Percentiles rank a stretch among this genome's conserved stretches.
Conservation (phyloP, 2,113 vertebrate genomes). For the Corythornis vintsioides region DNA sequence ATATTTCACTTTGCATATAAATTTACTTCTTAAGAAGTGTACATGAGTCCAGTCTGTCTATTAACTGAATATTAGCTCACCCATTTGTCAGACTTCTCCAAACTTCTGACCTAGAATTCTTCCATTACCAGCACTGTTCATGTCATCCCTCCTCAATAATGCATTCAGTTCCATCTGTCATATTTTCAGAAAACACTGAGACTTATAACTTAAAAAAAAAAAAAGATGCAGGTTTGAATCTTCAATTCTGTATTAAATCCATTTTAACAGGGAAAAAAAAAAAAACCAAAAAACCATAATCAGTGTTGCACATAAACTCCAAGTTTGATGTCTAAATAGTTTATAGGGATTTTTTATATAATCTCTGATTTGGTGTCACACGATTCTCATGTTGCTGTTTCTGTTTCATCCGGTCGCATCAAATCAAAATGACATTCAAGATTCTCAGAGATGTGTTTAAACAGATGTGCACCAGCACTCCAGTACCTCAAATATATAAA, state of each 20-base stretch:
- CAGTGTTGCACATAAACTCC: background rate
- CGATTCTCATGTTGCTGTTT: background rate
- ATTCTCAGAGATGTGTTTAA: background rate
- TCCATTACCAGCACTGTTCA: background rate
- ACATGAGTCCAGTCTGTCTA: rapidly evolving
- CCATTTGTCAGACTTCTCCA: background rate
- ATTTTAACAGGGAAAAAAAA: background rate
- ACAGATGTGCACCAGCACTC: background rate
- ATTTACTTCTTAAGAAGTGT: background rate
- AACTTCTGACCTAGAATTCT: background rate
- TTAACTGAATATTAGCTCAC: background rate
- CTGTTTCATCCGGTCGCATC: background rate
- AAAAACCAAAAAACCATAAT: background rate
- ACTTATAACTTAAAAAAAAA: background rate
- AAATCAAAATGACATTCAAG: background rate
- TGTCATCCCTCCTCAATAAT: background rate
- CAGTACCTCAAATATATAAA: background rate
- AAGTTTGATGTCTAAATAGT: background rate
- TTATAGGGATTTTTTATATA: background rate
- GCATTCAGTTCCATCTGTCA: background rate
- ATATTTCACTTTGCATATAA: background rate
- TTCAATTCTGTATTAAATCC: background rate
- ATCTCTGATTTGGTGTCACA: background rate
- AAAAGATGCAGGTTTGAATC: background rate
- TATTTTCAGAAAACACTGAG: background rate